These are phyloP conservation scores for Glaucidium brasilianum DNA, from an alignment of 2,113 vertebrate genomes.

Conservation along the genomic window DNA sequence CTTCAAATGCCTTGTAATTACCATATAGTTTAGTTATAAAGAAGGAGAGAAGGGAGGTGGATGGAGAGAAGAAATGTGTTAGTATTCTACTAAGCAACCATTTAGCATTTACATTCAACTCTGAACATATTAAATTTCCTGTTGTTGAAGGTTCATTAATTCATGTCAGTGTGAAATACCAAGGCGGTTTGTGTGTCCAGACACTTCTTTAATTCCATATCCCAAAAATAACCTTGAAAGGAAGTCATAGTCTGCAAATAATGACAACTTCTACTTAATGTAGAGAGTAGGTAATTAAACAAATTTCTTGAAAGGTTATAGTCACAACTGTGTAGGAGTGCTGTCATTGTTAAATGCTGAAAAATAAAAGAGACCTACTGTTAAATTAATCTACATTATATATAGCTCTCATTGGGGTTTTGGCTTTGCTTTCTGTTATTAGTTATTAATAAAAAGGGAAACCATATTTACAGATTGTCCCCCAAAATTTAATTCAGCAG, in stretches of 20 bases:
- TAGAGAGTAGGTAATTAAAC: neutral
- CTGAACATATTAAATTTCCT: neutral
- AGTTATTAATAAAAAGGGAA: neutral
- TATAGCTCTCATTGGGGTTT: neutral
- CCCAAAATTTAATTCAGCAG: neutral
- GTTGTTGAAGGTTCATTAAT: slow-evolving; percentile 50
- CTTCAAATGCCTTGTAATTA: neutral
- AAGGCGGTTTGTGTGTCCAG: neutral
- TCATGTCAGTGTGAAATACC: slow-evolving; percentile 15
- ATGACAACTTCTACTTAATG: neutral
- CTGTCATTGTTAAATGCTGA: neutral
- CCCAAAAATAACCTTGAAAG: slow-evolving; percentile 34
- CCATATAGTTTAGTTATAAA: neutral
- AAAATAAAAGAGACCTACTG: neutral
- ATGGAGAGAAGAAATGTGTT: neutral
- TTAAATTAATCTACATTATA: neutral
- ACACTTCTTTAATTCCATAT: neutral
- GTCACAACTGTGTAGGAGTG: neutral
- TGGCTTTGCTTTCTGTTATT: neutral
- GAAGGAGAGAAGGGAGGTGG: neutral
- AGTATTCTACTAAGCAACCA: slow-evolving; percentile 16
- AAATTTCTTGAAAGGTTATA: neutral
- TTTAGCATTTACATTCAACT: slow-evolving; percentile 35
- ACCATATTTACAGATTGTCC: neutral
- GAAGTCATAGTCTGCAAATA: neutral